phyloP scores from a whole-genome alignment of 2,113 vertebrate species.

The Sarotherodon lohbergeri region DNA sequence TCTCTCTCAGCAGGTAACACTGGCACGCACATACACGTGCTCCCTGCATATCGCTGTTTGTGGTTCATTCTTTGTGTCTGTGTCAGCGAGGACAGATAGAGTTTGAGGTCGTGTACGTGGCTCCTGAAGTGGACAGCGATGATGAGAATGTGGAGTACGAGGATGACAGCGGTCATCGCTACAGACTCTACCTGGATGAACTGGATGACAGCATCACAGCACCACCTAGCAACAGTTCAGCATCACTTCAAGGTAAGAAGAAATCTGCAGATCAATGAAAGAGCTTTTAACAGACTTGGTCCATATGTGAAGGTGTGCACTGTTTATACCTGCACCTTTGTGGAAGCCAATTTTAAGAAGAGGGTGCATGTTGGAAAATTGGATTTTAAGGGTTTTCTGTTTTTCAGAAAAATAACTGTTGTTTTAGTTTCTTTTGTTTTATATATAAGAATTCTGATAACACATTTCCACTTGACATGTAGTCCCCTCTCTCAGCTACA shows the following conservation, averaged over 20 bases:
- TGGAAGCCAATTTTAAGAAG: neutral
- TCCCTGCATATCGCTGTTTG: neutral
- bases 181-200: constrained; percentile 94
- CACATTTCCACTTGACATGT: neutral
- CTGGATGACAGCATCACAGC: constrained; percentile 76
- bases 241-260: constrained; percentile 43
- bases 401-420: neutral
- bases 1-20: constrained; percentile 90
- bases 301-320: neutral
- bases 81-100: constrained; percentile 92
- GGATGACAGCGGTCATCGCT: constrained; percentile 94
- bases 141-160: constrained; percentile 99
- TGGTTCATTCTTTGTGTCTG: neutral
- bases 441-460: neutral
- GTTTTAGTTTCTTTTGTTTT: neutral
- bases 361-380: neutral
- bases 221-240: constrained; percentile 67
- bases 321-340: neutral
- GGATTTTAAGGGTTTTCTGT: neutral
- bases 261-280: neutral
- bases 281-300: neutral
- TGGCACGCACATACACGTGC: neutral
- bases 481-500: neutral
- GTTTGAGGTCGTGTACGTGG: constrained; percentile 98
- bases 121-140: constrained; percentile 96